A percentile compares a stretch with the other conserved stretches of the same genome.
Evolutionary conservation across 2,113 vertebrate genomes (phyloP).

Genomic region (Hipposideros armiger): DNA sequence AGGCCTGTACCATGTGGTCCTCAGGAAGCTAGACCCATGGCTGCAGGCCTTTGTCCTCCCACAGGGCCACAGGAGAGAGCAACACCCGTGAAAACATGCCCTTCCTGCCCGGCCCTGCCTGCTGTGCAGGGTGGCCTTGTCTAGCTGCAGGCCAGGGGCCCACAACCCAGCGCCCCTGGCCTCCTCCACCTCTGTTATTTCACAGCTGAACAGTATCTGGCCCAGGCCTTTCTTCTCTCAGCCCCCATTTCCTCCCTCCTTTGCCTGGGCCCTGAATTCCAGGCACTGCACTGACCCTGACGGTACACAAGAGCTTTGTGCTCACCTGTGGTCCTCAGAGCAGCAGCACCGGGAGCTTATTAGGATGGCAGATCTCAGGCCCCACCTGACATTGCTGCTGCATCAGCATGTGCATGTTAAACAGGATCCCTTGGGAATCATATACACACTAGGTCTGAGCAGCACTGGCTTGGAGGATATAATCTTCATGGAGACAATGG

Average conservation of each 20-base stretch:
- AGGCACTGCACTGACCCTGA: neutral
- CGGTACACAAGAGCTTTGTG: accelerated
- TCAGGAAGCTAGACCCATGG: neutral
- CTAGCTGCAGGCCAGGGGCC: neutral
- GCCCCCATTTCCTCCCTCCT: neutral
- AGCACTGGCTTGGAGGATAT: neutral
- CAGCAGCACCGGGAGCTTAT: too few species aligned
- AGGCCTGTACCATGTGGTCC: neutral
- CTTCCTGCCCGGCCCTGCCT: neutral
- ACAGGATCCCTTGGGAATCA: neutral
- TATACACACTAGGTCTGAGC: neutral
- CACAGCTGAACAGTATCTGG: accelerated
- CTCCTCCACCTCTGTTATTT: neutral
- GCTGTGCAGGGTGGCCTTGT: neutral
- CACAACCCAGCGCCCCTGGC: too few species aligned
- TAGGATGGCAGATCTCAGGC: neutral
- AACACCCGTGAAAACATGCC: neutral
- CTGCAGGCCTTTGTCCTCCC: neutral
- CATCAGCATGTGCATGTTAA: neutral
- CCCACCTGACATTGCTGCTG: neutral
- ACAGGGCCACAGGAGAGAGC: neutral
- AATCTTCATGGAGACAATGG: neutral
- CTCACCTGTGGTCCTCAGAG: neutral
- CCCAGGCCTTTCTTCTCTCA: neutral
- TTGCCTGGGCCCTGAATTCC: neutral